A percentile compares a stretch with the other conserved stretches of the same genome.
These are phyloP conservation scores for Oryzias sinensis DNA, from an alignment of 2,797 vertebrate genomes.

Conservation along the genomic window DNA sequence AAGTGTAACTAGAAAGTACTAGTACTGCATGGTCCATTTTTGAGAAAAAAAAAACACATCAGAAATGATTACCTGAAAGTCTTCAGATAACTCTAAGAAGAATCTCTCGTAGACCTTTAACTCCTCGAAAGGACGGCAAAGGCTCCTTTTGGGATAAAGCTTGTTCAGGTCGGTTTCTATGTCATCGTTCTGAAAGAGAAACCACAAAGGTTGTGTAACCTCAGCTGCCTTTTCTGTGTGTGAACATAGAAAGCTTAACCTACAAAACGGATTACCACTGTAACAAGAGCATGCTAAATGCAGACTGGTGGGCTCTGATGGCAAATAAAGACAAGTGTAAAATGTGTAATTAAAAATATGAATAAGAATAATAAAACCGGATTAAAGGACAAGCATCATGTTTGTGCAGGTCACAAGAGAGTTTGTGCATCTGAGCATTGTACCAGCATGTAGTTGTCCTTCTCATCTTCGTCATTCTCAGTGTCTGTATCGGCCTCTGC, in stretches of 20 bases:
- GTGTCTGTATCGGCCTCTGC: conserved; percentile 85
- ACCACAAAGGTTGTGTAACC: conserved; percentile 14
- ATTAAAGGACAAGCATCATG: conserved; percentile 1
- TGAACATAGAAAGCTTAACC: neutral
- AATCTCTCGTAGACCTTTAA: conserved; percentile 90
- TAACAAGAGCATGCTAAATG: too few relatives aligned
- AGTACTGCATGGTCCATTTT: too few relatives aligned
- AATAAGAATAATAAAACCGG: neutral
- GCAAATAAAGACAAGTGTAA: neutral
- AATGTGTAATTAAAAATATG: too few relatives aligned
- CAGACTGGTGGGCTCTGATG: conserved; percentile 29
- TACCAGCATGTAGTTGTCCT: conserved; percentile 82
- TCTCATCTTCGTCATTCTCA: conserved; percentile 90
- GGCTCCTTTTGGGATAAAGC: conserved; percentile 83
- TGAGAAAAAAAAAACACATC: neutral
- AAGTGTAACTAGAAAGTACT: too few relatives aligned
- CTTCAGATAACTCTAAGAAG: conserved; percentile 90
- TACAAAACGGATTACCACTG: too few relatives aligned
- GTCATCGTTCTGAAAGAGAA: conserved; percentile 88
- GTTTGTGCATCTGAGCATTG: neutral
- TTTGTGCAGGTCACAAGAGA: conserved; percentile 2
- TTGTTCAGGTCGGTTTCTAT: conserved; percentile 97
- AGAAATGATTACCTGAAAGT: conserved; percentile 86
- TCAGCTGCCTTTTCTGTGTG: neutral
- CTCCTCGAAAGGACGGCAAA: conserved; percentile 85